Evolutionary conservation across 1,140 invertebrate species (phyloP).

Genomic region (Nylanderia fulva): DNA sequence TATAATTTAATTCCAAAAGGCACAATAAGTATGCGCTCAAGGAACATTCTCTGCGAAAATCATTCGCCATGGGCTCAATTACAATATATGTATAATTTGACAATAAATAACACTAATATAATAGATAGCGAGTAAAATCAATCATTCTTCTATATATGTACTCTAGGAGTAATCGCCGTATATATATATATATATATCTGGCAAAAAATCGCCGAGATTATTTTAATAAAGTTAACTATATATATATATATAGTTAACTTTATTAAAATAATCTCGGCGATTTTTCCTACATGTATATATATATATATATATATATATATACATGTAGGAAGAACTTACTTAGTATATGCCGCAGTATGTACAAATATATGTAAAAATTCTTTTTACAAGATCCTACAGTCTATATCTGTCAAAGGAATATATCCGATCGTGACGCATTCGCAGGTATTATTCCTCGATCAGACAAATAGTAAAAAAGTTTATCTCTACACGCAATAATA

Average conservation of each 20-base stretch:
- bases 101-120: slow-evolving; percentile 68
- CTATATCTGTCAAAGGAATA: slow-evolving; percentile 13
- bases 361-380: slow-evolving; percentile 23
- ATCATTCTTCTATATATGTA: slow-evolving; percentile 8
- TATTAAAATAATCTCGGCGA: slow-evolving; percentile 23
- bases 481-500: slow-evolving; percentile 4
- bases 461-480: slow-evolving; percentile 26
- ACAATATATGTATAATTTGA: slow-evolving; percentile 59
- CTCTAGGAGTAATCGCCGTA: slow-evolving; percentile 13
- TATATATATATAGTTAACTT: slow-evolving; percentile 30
- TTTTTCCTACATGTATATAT: slow-evolving; percentile 10
- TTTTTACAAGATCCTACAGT: slow-evolving; percentile 26
- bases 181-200: slow-evolving; percentile 4
- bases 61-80: slow-evolving; percentile 44
- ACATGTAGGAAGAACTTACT: slow-evolving; percentile 42
- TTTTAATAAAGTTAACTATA: slow-evolving; percentile 26
- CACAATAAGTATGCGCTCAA: slow-evolving; percentile 62
- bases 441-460: slow-evolving; percentile 21
- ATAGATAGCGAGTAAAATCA: slow-evolving; percentile 43
- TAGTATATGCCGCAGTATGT: slow-evolving; percentile 12
- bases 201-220: slow-evolving; percentile 24
- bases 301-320: too few species aligned
- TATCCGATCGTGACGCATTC: not conserved
- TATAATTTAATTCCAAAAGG: slow-evolving; percentile 60
- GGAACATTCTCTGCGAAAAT: slow-evolving; percentile 45